Base-by-base conservation (phyloP, 2,797 vertebrate genomes). In the Sebastolobus alascanus region DNA sequence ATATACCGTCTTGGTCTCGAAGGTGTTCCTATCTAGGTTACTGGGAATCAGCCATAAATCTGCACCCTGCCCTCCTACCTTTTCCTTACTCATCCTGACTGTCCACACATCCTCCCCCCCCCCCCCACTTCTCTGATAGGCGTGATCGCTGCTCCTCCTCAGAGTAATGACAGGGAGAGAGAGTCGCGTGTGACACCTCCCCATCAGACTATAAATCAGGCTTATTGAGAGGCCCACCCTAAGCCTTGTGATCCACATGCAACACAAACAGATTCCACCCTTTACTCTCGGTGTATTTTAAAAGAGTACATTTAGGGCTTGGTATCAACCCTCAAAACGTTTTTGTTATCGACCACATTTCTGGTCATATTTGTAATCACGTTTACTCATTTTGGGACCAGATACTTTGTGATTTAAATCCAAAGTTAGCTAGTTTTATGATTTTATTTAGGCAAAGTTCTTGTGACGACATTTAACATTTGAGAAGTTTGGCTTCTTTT, bases 111-210 rank as follows among this genome's bases (percentile, higher is more conserved):
- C 37, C 52, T 40, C 66, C 54, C 25, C 59, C 65, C 71, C 65
- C 33, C 59, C 68, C 37, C 3, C 67, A 22, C 79, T 52, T 54
- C 77, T 76, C 22, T 64, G 69, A 80, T 35, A 81, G 87, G 78
- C 58, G 22, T 74, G 70, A 88, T 90, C 43, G 38, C 84, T 80
- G 82, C 72, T 90, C 69, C 68, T 72, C 82, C 73, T 75, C 52
- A 43, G 80, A 80, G 82, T 94, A 94, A 94, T 93, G 89, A 95
- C 88, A 91, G 85, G 90, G 88, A 85, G 76, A 83, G 75, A 89
- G 84, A 79, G 82, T 79, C 50, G 27, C 84, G 71, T n/a, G 80
- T 85, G 87, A 84, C 83, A 89, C 68, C 80, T 87, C 80, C 71
- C 77, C 75, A 87, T 92, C 90, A 86, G 84, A 66, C 84, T 75